phyloP scores from a whole-genome alignment of 2,888 invertebrate species.

The Taphrorychus bicolor region DNA sequence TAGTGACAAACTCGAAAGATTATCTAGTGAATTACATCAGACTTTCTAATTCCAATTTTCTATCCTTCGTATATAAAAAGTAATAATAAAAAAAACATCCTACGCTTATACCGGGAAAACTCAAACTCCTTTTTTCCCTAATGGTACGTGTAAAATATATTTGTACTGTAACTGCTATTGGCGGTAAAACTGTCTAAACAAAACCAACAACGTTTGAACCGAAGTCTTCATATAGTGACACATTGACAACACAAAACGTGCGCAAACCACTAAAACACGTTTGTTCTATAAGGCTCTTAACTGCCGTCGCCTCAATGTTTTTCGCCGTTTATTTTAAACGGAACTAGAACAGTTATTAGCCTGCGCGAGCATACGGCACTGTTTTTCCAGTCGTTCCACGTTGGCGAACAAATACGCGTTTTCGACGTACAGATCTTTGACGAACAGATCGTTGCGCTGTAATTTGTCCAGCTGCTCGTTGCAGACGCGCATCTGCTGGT shows the following conservation, averaged over 20 bases:
- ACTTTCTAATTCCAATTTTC: too few species aligned
- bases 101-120: too few species aligned
- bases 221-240: too few species aligned
- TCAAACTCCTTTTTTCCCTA: too few species aligned
- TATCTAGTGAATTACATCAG: too few species aligned
- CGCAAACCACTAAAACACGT: not conserved
- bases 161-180: constrained; percentile 30
- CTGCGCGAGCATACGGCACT: constrained; percentile 62
- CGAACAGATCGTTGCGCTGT: constrained; percentile 75
- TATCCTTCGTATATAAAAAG: too few species aligned
- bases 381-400: constrained; percentile 66
- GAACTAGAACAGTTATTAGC: constrained; percentile 51
- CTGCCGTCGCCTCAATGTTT: too few species aligned
- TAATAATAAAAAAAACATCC: too few species aligned
- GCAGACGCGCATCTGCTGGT: constrained; percentile 63
- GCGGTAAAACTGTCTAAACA: not conserved
- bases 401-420: constrained; percentile 79
- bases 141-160: constrained; percentile 16
- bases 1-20: too few species aligned
- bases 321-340: constrained; percentile 41
- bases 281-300: too few species aligned
- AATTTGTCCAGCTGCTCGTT: constrained; percentile 72
- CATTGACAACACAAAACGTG: not conserved
- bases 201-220: too few species aligned
- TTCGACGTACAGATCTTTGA: constrained; percentile 85